These are phyloP conservation scores for Lepidurus apus DNA, from an alignment of 1,140 invertebrate species.

Conservation along the genomic window DNA sequence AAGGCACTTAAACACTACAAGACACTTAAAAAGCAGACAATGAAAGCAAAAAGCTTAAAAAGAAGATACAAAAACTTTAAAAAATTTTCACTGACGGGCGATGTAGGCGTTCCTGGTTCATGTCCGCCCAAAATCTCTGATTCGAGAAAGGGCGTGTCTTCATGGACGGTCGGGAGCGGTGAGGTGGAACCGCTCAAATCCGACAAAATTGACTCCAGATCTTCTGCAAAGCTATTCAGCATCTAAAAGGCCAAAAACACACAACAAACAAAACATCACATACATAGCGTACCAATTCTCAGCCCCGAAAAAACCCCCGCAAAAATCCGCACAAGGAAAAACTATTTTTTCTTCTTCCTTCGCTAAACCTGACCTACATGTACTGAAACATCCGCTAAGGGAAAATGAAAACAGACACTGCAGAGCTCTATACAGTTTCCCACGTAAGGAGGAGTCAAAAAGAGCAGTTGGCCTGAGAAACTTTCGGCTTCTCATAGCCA, in stretches of 20 bases:
- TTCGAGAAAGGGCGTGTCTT: neutral
- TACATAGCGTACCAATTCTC: neutral
- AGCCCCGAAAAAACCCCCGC: no score
- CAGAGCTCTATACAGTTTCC: no score
- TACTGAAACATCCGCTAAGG: no score
- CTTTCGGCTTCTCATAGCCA: neutral
- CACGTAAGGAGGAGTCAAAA: neutral
- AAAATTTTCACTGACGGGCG: neutral
- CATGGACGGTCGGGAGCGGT: neutral
- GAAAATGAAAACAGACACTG: no score
- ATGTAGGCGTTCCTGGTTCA: neutral
- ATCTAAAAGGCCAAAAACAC: constrained; percentile 52
- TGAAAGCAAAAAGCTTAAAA: constrained; percentile 18
- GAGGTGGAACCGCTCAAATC: constrained; percentile 52
- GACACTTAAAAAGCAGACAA: constrained; percentile 15
- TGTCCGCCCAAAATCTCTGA: neutral
- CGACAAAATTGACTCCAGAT: constrained; percentile 64
- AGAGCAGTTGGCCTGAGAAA: neutral
- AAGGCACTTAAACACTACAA: no score
- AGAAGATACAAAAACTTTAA: neutral
- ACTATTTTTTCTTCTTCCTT: no score
- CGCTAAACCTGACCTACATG: no score
- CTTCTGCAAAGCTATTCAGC: constrained; percentile 62
- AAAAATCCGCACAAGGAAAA: no score
- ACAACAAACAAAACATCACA: constrained; percentile 23